A percentile compares a stretch with the other conserved stretches of the same genome.
Conservation (phyloP, 1,140 invertebrate species). For the Carposina sasakii region DNA sequence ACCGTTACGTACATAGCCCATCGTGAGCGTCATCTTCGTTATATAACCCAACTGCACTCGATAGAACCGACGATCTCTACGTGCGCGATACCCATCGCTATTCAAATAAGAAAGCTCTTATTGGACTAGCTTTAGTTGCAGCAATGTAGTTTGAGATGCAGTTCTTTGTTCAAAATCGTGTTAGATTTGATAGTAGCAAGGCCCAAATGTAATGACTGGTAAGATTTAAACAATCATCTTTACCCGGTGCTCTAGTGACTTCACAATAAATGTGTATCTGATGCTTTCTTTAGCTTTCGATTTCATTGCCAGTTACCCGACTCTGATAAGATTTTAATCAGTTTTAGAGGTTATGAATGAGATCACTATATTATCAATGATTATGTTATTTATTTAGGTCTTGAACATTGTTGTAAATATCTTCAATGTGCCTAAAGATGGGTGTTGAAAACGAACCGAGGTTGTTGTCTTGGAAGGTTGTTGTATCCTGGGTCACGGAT, state of each 20-base stretch:
- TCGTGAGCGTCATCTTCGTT: constrained; percentile 47
- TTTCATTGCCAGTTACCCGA: constrained; percentile 35
- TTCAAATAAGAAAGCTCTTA: background rate
- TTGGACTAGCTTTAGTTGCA: background rate
- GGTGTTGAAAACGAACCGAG: too few relatives aligned
- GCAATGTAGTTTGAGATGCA: too few relatives aligned
- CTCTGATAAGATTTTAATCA: too few relatives aligned
- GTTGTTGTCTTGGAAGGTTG: too few relatives aligned
- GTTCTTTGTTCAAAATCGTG: too few relatives aligned
- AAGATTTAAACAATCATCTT: constrained; percentile 49
- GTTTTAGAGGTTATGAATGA: constrained; percentile 10
- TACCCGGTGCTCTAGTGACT: constrained; percentile 61
- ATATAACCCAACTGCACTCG: background rate
- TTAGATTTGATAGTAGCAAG: constrained; percentile 5
- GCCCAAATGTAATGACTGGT: constrained; percentile 29
- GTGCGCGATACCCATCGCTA: background rate
- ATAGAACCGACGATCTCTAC: background rate
- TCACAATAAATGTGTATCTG: constrained; percentile 52
- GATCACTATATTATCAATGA: too few relatives aligned
- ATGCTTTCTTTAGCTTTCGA: constrained; percentile 54
- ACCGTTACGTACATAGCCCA: constrained; percentile 62
- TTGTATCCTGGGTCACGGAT: too few relatives aligned
- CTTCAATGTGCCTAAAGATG: too few relatives aligned
- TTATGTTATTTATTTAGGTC: too few relatives aligned
- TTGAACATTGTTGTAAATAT: too few relatives aligned